Conservation (phyloP, 2,888 invertebrate species). For the Norana najaformis region DNA sequence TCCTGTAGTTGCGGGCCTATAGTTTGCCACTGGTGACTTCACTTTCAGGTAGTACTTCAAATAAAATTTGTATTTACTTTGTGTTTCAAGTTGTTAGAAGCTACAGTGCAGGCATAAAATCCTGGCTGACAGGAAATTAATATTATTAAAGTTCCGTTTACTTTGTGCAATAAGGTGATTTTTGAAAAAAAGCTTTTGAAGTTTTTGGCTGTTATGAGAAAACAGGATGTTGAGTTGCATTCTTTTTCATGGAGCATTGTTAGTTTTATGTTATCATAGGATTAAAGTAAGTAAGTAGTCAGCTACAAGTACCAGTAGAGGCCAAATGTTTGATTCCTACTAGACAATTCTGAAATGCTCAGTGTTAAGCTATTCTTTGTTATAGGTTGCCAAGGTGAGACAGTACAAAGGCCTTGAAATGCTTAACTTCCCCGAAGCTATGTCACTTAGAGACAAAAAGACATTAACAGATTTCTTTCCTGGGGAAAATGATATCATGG, state of each 20-base stretch:
- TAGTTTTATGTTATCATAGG: neutral
- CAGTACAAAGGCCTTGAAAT: constrained; percentile 39
- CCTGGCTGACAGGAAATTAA: neutral
- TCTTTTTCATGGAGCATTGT: neutral
- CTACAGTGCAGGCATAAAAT: neutral
- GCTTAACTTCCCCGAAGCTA: constrained; percentile 43
- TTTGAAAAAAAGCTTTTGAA: neutral
- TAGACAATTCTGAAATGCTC: neutral
- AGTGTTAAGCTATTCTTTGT: no score
- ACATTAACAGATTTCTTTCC: constrained; percentile 38
- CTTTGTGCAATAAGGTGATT: neutral
- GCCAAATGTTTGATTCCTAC: neutral
- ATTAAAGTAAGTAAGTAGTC: neutral
- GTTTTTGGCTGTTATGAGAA: neutral
- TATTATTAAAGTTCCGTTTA: neutral
- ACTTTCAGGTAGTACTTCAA: no score
- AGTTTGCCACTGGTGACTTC: no score
- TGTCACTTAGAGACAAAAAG: constrained; percentile 39
- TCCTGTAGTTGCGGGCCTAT: no score
- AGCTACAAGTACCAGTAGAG: neutral
- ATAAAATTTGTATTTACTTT: no score
- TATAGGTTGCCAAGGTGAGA: constrained; percentile 45
- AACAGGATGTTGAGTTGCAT: neutral
- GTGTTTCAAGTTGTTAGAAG: neutral
- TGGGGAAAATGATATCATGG: constrained; percentile 46